Evolutionary conservation across 2,888 invertebrate genomes (phyloP).

Genomic region (Thymelicus acteon): DNA sequence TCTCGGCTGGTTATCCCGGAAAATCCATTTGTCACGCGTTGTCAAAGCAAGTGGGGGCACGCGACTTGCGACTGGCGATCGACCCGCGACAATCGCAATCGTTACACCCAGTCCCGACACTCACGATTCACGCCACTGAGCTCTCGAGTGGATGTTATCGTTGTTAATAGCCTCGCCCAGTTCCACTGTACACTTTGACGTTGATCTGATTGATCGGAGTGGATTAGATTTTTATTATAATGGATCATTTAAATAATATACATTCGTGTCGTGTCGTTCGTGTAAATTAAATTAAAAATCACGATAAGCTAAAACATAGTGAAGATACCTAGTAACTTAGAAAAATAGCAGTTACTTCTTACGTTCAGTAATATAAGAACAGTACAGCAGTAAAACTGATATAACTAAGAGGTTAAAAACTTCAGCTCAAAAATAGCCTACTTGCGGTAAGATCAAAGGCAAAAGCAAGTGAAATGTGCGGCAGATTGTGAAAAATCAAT

Average conservation of each 20-base stretch:
- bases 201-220: slow-evolving; percentile 18
- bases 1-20: slow-evolving; percentile 46
- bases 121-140: neutral
- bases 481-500: slow-evolving; percentile 49
- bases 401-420: neutral
- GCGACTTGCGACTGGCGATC: slow-evolving; percentile 42
- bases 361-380: no score
- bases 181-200: neutral
- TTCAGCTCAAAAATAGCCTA: no score
- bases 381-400: no score
- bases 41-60: slow-evolving; percentile 62
- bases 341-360: no score
- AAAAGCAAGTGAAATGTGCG: neutral
- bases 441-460: neutral
- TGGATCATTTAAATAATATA: slow-evolving; percentile 11
- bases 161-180: slow-evolving; percentile 19
- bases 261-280: neutral
- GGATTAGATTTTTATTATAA: slow-evolving; percentile 18
- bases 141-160: slow-evolving; percentile 40
- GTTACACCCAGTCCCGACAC: slow-evolving; percentile 35
- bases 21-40: slow-evolving; percentile 65
- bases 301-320: no score
- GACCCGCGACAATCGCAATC: slow-evolving; percentile 42
- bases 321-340: no score
- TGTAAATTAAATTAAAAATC: neutral